These are phyloP conservation scores for Pollimyrus isidori DNA, from an alignment of 2,113 vertebrate genomes.

Conservation along the genomic window DNA sequence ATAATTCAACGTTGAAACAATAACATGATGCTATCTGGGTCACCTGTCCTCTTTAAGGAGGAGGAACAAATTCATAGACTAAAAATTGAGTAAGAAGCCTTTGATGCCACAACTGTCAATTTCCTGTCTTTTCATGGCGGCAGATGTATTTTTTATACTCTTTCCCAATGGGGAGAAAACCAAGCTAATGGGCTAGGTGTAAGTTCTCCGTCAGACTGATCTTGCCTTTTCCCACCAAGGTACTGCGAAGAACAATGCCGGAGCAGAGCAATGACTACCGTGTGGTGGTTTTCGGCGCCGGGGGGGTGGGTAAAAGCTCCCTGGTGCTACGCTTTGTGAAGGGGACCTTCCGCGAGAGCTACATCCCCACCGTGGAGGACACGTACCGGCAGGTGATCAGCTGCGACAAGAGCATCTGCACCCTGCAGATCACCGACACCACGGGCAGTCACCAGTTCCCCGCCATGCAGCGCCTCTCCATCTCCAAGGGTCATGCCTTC, in stretches of 20 bases:
- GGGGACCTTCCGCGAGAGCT: constrained; percentile 72
- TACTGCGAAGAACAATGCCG: constrained; percentile 26
- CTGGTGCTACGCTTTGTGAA: constrained; percentile 74
- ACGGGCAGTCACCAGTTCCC: constrained; percentile 24
- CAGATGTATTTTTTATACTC: background rate
- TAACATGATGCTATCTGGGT: too few relatives aligned
- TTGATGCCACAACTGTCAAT: background rate
- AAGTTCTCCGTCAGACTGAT: background rate
- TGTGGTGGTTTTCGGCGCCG: constrained; percentile 17
- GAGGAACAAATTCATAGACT: background rate
- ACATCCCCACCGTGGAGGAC: constrained; percentile 76
- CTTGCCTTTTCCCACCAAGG: background rate
- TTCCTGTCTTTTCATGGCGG: background rate
- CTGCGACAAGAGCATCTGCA: constrained; percentile 77
- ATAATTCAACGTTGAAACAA: too few relatives aligned
- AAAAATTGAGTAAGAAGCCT: background rate
- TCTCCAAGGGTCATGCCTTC: constrained; percentile 23
- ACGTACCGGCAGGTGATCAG: constrained; percentile 48
- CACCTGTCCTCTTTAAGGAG: background rate
- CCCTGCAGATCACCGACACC: constrained; percentile 59
- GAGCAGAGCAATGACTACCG: constrained; percentile 54
- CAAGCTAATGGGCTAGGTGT: background rate
- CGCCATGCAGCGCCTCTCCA: constrained; percentile 22
- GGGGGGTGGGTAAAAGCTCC: constrained; percentile 29
- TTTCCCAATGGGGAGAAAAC: background rate